A percentile compares a stretch with the other conserved stretches of the same genome.
These are phyloP conservation scores for Papilio glaucus DNA, from an alignment of 1,140 invertebrate species.

Conservation along the genomic window DNA sequence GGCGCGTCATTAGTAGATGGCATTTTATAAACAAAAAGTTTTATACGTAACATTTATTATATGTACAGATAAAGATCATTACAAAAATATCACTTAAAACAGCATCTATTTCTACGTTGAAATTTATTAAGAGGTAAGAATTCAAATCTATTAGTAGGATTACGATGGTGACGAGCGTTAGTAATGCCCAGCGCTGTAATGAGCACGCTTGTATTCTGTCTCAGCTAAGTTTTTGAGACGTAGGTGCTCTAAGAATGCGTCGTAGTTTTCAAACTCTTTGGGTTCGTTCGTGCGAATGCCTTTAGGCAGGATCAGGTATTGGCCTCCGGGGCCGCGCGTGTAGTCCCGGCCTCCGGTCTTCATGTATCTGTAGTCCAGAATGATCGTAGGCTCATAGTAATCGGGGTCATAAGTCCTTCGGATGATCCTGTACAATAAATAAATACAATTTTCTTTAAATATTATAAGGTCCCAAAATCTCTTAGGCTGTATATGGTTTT, in stretches of 20 bases:
- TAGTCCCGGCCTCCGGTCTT: conserved; percentile 68
- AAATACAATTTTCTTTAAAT: neutral
- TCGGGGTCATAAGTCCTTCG: conserved; percentile 63
- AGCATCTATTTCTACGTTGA: neutral
- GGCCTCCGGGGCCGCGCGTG: conserved; percentile 60
- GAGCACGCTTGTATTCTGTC: conserved; percentile 29
- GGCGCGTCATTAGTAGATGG: no score
- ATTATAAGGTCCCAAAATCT: no score
- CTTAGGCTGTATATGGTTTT: no score
- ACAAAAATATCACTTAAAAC: neutral
- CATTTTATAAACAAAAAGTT: neutral
- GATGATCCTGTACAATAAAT: conserved; percentile 57
- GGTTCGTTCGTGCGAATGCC: conserved; percentile 44
- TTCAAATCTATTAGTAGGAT: neutral
- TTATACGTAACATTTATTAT: neutral
- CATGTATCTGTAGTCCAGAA: conserved; percentile 70
- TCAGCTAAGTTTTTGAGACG: conserved; percentile 55
- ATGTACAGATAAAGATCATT: neutral
- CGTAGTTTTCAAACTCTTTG: conserved; percentile 57
- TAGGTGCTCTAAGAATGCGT: conserved; percentile 60
- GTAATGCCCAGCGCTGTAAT: neutral
- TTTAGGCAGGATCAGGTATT: conserved; percentile 66
- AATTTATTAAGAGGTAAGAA: neutral
- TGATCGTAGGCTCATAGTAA: conserved; percentile 61
- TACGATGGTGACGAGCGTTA: neutral